Percentiles rank a stretch among this genome's conserved stretches.
Evolutionary conservation across 2,797 vertebrate species (phyloP).

Genomic region (Acipenser ruthenus): DNA sequence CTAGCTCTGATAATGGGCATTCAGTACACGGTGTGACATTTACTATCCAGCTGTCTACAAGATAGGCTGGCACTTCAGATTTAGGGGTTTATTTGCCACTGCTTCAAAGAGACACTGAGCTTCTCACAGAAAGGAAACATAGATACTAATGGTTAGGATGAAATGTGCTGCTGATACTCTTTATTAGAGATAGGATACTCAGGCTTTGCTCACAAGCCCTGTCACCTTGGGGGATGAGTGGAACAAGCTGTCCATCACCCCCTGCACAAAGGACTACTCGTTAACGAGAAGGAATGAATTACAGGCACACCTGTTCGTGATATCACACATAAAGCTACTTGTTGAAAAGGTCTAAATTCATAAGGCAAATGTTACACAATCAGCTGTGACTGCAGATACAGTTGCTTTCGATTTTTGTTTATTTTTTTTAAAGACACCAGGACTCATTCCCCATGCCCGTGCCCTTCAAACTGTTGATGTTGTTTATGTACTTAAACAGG

Average conservation of each 20-base stretch:
- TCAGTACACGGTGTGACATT: slow-evolving; percentile 78
- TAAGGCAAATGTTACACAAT: slow-evolving; percentile 45
- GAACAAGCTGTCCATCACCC: slow-evolving; percentile 72
- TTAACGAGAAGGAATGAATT: slow-evolving; percentile 74
- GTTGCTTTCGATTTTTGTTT: not conserved
- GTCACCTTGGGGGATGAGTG: slow-evolving; percentile 61
- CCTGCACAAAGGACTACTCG: slow-evolving; percentile 66
- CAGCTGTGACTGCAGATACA: not conserved
- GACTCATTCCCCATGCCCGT: not conserved
- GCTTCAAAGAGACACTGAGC: slow-evolving; percentile 82
- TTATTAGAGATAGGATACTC: slow-evolving; percentile 70
- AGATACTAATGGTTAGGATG: slow-evolving; percentile 62
- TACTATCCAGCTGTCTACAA: slow-evolving; percentile 79
- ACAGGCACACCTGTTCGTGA: slow-evolving; percentile 68
- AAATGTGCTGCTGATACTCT: slow-evolving; percentile 73
- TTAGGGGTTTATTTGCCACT: slow-evolving; percentile 76
- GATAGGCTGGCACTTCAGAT: slow-evolving; percentile 77
- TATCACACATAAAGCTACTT: slow-evolving; percentile 72
- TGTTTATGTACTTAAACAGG: no score
- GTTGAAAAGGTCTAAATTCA: slow-evolving; percentile 68
- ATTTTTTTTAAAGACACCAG: not conserved
- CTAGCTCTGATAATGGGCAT: slow-evolving; percentile 79
- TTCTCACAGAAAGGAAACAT: slow-evolving; percentile 61
- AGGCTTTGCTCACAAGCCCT: slow-evolving; percentile 71
- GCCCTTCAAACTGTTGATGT: not conserved